phyloP scores from a whole-genome alignment of 1,140 invertebrate genomes.

The Pseudomyrmex flavicornis region DNA sequence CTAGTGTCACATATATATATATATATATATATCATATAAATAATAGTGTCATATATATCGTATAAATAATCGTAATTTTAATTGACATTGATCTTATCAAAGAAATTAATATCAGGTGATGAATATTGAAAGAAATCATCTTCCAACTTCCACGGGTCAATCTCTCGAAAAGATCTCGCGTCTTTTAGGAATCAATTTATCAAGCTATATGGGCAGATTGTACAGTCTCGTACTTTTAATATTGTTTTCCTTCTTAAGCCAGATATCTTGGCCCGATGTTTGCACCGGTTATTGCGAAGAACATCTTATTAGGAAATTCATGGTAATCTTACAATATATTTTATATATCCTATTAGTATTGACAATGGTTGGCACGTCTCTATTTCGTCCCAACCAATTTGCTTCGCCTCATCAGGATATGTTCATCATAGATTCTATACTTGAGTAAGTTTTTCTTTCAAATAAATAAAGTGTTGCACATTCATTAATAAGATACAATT shows the following conservation, averaged over 20 bases:
- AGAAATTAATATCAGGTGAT: not conserved
- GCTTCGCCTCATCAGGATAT: constrained; percentile 18
- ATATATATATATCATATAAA: too few species aligned
- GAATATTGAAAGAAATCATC: not conserved
- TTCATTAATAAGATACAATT: too few species aligned
- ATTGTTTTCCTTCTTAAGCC: not conserved
- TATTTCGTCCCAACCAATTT: constrained; percentile 30
- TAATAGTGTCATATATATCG: too few species aligned
- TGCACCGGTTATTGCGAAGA: not conserved
- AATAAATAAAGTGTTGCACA: not conserved
- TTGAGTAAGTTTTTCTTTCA: constrained; percentile 39
- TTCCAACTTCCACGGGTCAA: constrained; percentile 9
- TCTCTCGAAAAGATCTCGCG: constrained; percentile 6
- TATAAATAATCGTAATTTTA: too few species aligned
- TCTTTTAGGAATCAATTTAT: constrained; percentile 27
- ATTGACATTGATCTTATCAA: too few species aligned
- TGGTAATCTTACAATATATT: not conserved
- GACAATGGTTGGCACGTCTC: constrained; percentile 1
- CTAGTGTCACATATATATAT: too few species aligned
- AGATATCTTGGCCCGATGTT: not conserved
- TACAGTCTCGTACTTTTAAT: not conserved
- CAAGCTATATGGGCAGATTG: constrained; percentile 33
- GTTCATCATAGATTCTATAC: constrained; percentile 15
- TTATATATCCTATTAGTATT: not conserved
- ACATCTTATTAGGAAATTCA: not conserved